Evolutionary conservation across 2,888 invertebrate genomes (phyloP).

Genomic region (Ectropis crepuscularia): DNA sequence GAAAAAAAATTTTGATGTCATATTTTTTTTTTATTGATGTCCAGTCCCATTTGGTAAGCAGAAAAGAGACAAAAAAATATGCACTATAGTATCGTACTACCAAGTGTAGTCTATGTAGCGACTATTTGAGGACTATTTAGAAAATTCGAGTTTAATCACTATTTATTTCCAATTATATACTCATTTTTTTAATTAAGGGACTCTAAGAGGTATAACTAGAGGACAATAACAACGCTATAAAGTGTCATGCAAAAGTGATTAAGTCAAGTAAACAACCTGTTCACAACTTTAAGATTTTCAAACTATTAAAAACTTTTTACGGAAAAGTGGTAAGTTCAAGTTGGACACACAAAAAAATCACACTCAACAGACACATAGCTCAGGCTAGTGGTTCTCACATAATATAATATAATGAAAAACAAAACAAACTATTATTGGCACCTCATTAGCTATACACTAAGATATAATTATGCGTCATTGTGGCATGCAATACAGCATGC

Average conservation of each 20-base stretch:
- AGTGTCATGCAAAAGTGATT: conserved; percentile 39
- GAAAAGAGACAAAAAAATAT: conserved; percentile 80
- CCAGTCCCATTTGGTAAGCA: conserved; percentile 81
- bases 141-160: conserved; percentile 14
- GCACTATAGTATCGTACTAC: conserved; percentile 72
- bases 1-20: conserved; percentile 57
- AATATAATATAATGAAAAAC: too few species aligned
- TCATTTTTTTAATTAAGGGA: conserved; percentile 21
- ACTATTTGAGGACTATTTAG: conserved; percentile 28
- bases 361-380: conserved; percentile 34
- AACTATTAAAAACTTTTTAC: conserved; percentile 10
- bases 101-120: conserved; percentile 42
- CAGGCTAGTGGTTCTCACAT: conserved; percentile 26
- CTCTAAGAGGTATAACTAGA: conserved; percentile 38
- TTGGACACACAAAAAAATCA: conserved; percentile 37
- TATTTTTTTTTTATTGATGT: conserved; percentile 60
- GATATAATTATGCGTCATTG: not conserved
- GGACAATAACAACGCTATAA: conserved; percentile 29
- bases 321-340: conserved; percentile 24
- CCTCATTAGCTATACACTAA: too few species aligned
- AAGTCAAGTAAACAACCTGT: conserved; percentile 1
- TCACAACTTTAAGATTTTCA: conserved; percentile 3
- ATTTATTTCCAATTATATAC: conserved; percentile 25
- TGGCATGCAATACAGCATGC: not conserved
- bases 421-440: too few species aligned